phyloP scores from a whole-genome alignment of 2,113 vertebrate species.

The human region GRCh38 chr4:36250501-36251000 shows the following conservation, averaged over 20 bases:
- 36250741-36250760: neutral
- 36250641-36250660: neutral
- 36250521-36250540: neutral
- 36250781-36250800: neutral
- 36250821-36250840: neutral
- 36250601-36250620: neutral
- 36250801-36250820: neutral
- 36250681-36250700: neutral
- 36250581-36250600: constrained; percentile 43
- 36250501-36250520: constrained; percentile 35
- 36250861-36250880: neutral
- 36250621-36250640: neutral
- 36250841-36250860: neutral
- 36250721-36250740: constrained; percentile 18
- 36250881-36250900: neutral
- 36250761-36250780: neutral
- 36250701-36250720: neutral
- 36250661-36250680: neutral
- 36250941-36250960: neutral
- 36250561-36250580: neutral
- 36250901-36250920: neutral
- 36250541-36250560: neutral
- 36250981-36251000: neutral
- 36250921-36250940: neutral
- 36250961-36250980: neutral